Evolutionary conservation across 2,888 invertebrate genomes (phyloP).

Genomic region (Alloscopus bannaensis): DNA sequence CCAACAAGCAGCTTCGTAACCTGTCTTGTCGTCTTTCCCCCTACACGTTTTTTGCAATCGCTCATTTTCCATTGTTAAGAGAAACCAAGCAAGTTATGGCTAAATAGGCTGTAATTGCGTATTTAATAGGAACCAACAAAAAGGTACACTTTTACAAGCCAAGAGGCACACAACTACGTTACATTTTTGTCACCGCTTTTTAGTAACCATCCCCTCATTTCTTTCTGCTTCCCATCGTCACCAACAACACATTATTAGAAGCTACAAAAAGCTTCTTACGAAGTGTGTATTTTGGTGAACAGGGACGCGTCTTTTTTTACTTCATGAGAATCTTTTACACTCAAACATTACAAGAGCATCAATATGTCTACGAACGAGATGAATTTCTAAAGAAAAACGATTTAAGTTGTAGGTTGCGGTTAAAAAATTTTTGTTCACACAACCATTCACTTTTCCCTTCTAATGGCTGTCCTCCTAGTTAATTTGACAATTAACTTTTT

Average conservation of each 20-base stretch:
- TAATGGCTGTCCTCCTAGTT: conserved; percentile 47
- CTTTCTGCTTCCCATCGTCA: neutral
- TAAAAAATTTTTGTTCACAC: too few species aligned
- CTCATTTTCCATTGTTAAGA: conserved; percentile 18
- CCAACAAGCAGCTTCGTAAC: too few species aligned
- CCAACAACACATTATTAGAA: neutral
- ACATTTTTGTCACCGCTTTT: neutral
- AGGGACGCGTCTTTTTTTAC: too few species aligned
- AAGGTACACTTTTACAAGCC: too few species aligned
- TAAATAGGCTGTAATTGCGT: conserved; percentile 36
- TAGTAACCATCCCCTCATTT: neutral
- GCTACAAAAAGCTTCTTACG: neutral
- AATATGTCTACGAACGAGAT: too few species aligned
- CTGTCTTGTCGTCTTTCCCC: too few species aligned
- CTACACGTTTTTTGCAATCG: too few species aligned
- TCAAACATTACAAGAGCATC: too few species aligned
- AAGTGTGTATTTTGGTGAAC: neutral
- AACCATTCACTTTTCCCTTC: neutral
- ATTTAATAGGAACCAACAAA: conserved; percentile 23
- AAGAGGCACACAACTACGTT: too few species aligned
- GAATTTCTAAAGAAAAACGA: too few species aligned
- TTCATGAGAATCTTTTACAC: too few species aligned
- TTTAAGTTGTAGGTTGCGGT: too few species aligned
- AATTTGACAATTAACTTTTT: conserved; percentile 57
- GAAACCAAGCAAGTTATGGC: conserved; percentile 6